Evolutionary conservation across 2,113 vertebrate genomes (phyloP).

Genomic region (Callorhinus ursinus): DNA sequence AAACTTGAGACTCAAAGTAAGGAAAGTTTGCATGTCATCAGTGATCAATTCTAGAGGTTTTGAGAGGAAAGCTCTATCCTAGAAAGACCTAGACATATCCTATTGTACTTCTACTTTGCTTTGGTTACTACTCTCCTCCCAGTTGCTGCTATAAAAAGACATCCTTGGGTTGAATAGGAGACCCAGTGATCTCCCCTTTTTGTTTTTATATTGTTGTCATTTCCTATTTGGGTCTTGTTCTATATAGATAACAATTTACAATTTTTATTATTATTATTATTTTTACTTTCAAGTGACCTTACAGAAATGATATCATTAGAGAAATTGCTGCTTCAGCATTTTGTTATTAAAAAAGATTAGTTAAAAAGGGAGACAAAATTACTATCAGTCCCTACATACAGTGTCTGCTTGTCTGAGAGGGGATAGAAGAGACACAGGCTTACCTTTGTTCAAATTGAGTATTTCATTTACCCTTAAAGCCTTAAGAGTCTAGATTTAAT

Average conservation of each 20-base stretch:
- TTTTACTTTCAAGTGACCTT: background rate
- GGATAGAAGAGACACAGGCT: background rate
- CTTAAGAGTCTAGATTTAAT: background rate
- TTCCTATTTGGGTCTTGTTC: background rate
- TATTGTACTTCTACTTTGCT: background rate
- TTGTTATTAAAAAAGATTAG: background rate
- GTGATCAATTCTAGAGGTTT: background rate
- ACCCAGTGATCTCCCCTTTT: background rate
- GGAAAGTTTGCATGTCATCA: background rate
- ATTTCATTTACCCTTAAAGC: background rate
- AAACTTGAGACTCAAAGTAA: background rate
- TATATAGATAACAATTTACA: background rate
- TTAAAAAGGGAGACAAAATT: background rate
- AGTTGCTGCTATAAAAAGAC: background rate
- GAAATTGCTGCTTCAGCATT: background rate
- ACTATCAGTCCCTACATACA: background rate
- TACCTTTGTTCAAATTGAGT: background rate
- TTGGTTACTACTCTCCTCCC: background rate
- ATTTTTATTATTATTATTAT: background rate
- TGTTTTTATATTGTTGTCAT: background rate
- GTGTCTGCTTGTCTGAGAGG: background rate
- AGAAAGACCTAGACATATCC: background rate
- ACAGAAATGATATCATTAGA: background rate
- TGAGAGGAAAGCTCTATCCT: background rate
- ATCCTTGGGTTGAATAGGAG: background rate